Base-by-base conservation (phyloP, 2,888 invertebrate species). In the Caenorhabditis uteleia region DNA sequence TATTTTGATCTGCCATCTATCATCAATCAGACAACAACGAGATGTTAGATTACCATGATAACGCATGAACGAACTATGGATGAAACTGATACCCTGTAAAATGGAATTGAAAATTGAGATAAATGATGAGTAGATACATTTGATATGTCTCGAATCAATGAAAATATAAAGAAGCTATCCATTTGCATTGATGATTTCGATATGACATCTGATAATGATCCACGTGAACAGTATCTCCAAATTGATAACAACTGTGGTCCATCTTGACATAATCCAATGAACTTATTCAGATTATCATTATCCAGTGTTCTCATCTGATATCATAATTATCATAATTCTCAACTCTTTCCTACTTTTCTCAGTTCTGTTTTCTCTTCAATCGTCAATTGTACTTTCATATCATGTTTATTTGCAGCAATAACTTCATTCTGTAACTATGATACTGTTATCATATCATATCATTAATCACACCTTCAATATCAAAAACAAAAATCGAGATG, bases 141-240 rank as follows among this genome's bases (percentile, higher is more conserved):
- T 14, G 70, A 50, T 16, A 80, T 64, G 47, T 80, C 80, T 18
- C 68, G 48, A 1, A 81, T 71, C 25, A 80, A 49, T 0, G 78
- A 78, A 49, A 67, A 80, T 39, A 78, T 74, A 60, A 80, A 80
- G 56, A 81, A 81, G 7, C 68, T 59, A 53, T 80, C 80, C 68
- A 78, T 74, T 50, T 65, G 61, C 21, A 73, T 56, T 12, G 62
- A 62, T 21, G 66, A 62, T n/a, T 56, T 55, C 43, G 42, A 20
- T 14, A 66, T 66, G 8, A 66, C 60, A 49, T 66, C 51, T 4
- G 51, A 51, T 14, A 72, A 40, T 2, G 47, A 55, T 34, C 74
- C 74, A 21, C 80, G 44, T 21, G 68, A 58, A 47, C 80, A 80
- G 51, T 62, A 78, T 45, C 65, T 74, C 80, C 80, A 80, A 21